Evolutionary conservation across 2,113 vertebrate species (phyloP).

Genomic region (Cololabis saira): DNA sequence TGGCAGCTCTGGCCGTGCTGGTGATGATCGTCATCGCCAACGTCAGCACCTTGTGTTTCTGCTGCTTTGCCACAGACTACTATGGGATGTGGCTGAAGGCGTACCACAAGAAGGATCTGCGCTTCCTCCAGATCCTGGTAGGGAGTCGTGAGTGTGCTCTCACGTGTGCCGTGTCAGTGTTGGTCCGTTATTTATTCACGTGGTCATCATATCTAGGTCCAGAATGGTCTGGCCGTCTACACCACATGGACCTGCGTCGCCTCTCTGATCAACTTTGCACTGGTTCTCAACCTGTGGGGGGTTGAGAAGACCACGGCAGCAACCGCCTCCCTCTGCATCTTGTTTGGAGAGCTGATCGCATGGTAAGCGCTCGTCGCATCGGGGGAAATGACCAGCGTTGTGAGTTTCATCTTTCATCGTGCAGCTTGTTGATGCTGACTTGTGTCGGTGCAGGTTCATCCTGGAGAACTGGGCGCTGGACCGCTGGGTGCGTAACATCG

Average conservation of each 20-base stretch:
- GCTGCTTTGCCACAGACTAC: constrained; percentile 75
- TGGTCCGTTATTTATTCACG: neutral
- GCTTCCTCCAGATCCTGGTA: constrained; percentile 83
- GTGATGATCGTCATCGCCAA: constrained; percentile 75
- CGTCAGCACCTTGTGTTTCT: constrained; percentile 76
- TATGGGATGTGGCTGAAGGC: constrained; percentile 79
- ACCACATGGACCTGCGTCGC: constrained; percentile 85
- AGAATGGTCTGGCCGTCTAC: constrained; percentile 86
- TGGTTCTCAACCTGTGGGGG: constrained; percentile 79
- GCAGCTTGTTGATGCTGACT: neutral
- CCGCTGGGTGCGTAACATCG: constrained; percentile 83
- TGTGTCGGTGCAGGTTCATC: constrained; percentile 74
- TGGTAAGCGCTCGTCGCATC: constrained; percentile 74
- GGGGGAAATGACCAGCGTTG: too few relatives aligned
- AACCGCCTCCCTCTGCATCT: constrained; percentile 79
- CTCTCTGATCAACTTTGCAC: constrained; percentile 82
- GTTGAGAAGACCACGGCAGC: constrained; percentile 73
- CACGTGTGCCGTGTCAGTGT: too few relatives aligned
- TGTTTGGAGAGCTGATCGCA: constrained; percentile 73
- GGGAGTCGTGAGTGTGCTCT: neutral
- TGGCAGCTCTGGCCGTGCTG: constrained; percentile 81
- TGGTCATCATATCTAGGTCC: constrained; percentile 74
- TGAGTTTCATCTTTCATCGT: neutral
- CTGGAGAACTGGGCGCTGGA: constrained; percentile 85
- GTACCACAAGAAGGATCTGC: constrained; percentile 79